Conservation (phyloP, 2,888 invertebrate species). For the Apamea crenata region DNA sequence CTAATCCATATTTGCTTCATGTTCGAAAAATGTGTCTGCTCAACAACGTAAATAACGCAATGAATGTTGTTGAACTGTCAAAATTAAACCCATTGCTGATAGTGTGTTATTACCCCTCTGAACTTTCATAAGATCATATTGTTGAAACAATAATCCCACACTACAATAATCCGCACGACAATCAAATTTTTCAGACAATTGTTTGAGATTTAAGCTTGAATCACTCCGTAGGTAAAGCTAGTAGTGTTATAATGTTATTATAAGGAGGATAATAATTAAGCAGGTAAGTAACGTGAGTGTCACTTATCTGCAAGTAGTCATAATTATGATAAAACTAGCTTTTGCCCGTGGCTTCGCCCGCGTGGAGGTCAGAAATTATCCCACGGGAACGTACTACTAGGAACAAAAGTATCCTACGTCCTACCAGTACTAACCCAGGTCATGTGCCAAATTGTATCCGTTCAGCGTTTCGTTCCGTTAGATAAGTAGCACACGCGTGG, state of each 20-base stretch:
- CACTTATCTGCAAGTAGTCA: neutral
- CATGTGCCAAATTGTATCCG: neutral
- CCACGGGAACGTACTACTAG: neutral
- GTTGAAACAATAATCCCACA: neutral
- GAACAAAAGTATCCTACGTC: neutral
- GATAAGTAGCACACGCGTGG: neutral
- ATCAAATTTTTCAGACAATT: neutral
- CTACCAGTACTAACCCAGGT: neutral
- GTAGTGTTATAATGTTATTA: neutral
- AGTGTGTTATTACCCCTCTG: neutral
- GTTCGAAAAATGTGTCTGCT: too few species aligned
- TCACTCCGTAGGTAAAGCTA: neutral
- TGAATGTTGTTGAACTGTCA: too few species aligned
- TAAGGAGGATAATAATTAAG: slow-evolving; percentile 3
- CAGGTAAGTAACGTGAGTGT: neutral
- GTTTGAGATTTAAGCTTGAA: neutral
- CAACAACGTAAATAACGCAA: too few species aligned
- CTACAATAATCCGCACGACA: neutral
- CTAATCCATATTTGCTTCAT: too few species aligned
- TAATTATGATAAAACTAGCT: neutral
- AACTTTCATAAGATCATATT: neutral
- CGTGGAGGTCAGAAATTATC: too few species aligned
- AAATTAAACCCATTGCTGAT: too few species aligned
- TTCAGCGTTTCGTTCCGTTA: too few species aligned
- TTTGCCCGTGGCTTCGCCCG: too few species aligned